Evolutionary conservation across 2,113 vertebrate genomes (phyloP).

Genomic region (Leucopternis melanops): DNA sequence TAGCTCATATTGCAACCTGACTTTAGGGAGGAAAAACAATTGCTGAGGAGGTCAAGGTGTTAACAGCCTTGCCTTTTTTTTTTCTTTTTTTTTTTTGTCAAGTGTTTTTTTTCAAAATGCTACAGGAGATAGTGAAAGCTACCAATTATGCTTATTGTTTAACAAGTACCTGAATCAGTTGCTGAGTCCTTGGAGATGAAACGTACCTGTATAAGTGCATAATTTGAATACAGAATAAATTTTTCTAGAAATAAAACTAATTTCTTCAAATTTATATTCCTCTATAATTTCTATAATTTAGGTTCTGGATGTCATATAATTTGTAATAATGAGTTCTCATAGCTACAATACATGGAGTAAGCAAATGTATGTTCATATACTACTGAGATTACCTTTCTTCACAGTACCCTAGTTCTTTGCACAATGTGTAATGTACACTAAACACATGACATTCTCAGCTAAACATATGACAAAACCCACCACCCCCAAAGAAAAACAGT

Average conservation of each 20-base stretch:
- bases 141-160: not conserved
- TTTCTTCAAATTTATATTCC: not conserved
- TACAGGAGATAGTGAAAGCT: not conserved
- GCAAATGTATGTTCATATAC: not conserved
- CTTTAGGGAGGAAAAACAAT: not conserved
- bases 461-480: not conserved
- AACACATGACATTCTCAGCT: not conserved
- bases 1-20: not conserved
- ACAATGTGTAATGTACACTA: not conserved
- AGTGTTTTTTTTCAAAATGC: not conserved
- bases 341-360: not conserved
- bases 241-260: not conserved
- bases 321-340: not conserved
- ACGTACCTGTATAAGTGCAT: not conserved
- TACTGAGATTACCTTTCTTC: not conserved
- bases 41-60: not conserved
- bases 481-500: not conserved
- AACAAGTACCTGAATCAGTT: not conserved
- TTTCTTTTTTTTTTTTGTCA: not conserved
- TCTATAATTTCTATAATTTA: not conserved
- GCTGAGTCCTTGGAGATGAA: not conserved
- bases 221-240: not conserved
- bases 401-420: not conserved
- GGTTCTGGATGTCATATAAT: not conserved
- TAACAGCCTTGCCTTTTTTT: not conserved